Evolutionary conservation across 2,888 invertebrate genomes (phyloP).

Genomic region (Leucoma salicis): DNA sequence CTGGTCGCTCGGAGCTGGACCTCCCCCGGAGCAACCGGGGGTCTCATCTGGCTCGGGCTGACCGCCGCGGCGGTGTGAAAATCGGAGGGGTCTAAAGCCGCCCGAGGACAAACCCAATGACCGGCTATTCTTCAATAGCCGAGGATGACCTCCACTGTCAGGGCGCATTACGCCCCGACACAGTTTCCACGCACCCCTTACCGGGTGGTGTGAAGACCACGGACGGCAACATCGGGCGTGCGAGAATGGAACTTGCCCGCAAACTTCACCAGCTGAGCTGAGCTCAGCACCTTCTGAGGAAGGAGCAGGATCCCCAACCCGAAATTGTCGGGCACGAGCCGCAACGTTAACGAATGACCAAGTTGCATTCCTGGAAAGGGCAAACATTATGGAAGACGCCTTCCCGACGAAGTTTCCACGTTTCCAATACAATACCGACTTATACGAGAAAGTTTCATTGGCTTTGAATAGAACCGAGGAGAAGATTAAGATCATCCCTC

Average conservation of each 20-base stretch:
- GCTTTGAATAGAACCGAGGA: not conserved
- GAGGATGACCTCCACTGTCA: too few relatives aligned
- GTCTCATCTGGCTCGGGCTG: too few relatives aligned
- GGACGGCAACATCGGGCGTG: not conserved
- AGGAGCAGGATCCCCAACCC: not conserved
- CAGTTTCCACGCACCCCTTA: too few relatives aligned
- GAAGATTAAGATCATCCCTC: not conserved
- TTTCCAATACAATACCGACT: constrained; percentile 1
- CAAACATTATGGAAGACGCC: not conserved
- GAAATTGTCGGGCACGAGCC: not conserved
- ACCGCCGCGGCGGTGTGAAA: too few relatives aligned
- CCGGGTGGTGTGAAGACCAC: too few relatives aligned
- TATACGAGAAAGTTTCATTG: not conserved
- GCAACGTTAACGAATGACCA: not conserved
- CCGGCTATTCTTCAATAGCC: too few relatives aligned
- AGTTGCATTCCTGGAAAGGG: not conserved
- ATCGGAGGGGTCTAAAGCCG: too few relatives aligned
- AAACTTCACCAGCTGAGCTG: not conserved
- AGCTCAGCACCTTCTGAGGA: not conserved
- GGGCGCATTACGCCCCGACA: too few relatives aligned
- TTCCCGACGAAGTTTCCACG: not conserved
- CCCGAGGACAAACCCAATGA: too few relatives aligned
- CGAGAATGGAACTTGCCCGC: not conserved
- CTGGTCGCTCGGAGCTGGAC: too few relatives aligned
- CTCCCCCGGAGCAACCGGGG: too few relatives aligned